phyloP scores from a whole-genome alignment of 2,113 vertebrate genomes.

The Cyanoderma ruficeps region DNA sequence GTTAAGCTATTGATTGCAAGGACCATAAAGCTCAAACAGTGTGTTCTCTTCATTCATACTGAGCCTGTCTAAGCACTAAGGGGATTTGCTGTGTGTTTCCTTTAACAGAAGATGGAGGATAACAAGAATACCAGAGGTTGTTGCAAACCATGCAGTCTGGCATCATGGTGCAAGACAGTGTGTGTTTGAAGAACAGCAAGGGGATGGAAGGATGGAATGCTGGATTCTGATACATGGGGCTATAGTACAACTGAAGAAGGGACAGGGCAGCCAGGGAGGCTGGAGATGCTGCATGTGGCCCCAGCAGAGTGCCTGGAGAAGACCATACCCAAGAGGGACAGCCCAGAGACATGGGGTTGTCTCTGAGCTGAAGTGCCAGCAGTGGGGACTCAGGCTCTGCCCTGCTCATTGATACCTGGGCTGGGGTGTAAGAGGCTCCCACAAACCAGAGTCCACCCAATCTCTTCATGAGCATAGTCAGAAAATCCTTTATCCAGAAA shows the following conservation, averaged over 20 bases:
- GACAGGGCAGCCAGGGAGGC: neutral
- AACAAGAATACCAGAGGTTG: neutral
- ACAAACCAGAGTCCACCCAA: neutral
- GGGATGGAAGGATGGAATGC: neutral
- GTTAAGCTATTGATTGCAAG: slow-evolving; percentile 12
- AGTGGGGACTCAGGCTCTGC: neutral
- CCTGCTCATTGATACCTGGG: neutral
- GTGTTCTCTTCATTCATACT: neutral
- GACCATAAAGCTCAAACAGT: neutral
- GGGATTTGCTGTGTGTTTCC: neutral
- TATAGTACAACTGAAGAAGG: neutral
- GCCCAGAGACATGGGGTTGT: neutral
- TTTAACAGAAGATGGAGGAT: neutral
- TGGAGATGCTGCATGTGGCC: neutral
- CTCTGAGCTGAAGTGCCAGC: neutral
- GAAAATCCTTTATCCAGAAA: neutral
- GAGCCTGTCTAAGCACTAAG: neutral
- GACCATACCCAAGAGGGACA: neutral
- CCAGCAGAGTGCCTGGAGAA: neutral
- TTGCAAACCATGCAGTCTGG: neutral
- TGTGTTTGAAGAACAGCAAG: neutral
- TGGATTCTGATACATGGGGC: neutral
- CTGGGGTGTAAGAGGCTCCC: neutral
- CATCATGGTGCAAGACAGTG: neutral
- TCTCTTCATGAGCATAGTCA: neutral